phyloP scores from a whole-genome alignment of 2,113 vertebrate genomes.

The Petaurus breviceps region DNA sequence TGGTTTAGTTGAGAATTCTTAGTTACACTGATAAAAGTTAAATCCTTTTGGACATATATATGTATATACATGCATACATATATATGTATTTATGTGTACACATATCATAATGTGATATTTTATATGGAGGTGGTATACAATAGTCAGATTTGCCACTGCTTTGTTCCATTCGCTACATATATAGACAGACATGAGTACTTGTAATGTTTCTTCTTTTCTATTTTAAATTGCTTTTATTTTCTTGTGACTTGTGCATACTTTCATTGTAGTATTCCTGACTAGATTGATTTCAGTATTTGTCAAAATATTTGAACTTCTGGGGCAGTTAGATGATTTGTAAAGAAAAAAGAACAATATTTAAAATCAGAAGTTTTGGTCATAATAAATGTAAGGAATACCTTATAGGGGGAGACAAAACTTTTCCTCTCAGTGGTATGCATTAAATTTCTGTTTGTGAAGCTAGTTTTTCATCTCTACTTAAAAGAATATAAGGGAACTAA shows the following conservation, averaged over 20 bases:
- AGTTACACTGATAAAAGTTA: neutral
- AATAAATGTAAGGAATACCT: neutral
- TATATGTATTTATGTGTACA: neutral
- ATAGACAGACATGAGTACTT: neutral
- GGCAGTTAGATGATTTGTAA: neutral
- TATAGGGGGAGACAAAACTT: neutral
- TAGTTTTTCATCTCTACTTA: constrained; percentile 18
- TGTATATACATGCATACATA: neutral
- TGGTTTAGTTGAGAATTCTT: neutral
- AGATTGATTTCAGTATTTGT: neutral
- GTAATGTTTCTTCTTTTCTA: neutral
- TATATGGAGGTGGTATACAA: neutral
- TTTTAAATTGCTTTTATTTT: neutral
- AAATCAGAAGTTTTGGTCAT: neutral
- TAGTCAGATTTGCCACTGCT: neutral
- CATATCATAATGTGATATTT: neutral
- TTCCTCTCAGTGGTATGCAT: neutral
- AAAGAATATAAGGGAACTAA: constrained; percentile 37
- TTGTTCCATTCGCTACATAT: neutral
- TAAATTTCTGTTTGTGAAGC: constrained; percentile 17
- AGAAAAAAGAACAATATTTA: neutral
- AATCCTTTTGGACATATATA: neutral
- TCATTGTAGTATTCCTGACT: neutral
- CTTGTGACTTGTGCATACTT: neutral
- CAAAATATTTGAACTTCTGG: neutral